Evolutionary conservation across 1,140 invertebrate genomes (phyloP).

Genomic region (Cyclina sinensis): DNA sequence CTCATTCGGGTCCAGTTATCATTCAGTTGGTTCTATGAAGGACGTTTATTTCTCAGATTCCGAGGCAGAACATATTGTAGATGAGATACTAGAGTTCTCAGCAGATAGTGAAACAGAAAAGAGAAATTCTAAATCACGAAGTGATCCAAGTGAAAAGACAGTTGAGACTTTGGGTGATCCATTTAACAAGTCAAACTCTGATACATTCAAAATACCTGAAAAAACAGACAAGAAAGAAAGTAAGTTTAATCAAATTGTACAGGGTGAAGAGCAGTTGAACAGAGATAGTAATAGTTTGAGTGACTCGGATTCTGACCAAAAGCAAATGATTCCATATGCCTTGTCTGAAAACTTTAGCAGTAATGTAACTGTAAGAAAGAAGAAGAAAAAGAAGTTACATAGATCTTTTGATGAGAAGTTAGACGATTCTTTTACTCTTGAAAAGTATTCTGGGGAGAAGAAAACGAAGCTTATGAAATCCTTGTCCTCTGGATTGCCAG

Average conservation of each 20-base stretch:
- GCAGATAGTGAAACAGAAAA: background rate
- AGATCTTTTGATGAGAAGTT: constrained; percentile 42
- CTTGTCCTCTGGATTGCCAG: background rate
- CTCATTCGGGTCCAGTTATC: constrained; percentile 59
- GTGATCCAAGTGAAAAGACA: background rate
- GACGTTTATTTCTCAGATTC: constrained; percentile 65
- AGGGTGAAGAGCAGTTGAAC: background rate
- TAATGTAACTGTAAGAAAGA: constrained; percentile 16
- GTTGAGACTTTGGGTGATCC: background rate
- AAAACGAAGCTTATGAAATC: constrained; percentile 6
- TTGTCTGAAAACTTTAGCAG: constrained; percentile 20
- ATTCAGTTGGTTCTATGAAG: constrained; percentile 47
- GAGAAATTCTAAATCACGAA: background rate
- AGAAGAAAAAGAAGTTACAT: constrained; percentile 21
- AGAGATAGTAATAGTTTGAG: background rate
- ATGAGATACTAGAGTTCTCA: background rate
- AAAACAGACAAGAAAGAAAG: background rate
- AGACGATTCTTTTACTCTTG: background rate
- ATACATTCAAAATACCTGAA: background rate
- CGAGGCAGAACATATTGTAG: constrained; percentile 45
- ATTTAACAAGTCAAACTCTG: background rate
- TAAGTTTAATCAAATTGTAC: background rate
- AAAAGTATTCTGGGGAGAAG: background rate
- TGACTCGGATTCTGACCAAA: constrained; percentile 9
- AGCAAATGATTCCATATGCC: constrained; percentile 56